Base-by-base conservation (phyloP, 2,113 vertebrate genomes). In the Gobio gobio region DNA sequence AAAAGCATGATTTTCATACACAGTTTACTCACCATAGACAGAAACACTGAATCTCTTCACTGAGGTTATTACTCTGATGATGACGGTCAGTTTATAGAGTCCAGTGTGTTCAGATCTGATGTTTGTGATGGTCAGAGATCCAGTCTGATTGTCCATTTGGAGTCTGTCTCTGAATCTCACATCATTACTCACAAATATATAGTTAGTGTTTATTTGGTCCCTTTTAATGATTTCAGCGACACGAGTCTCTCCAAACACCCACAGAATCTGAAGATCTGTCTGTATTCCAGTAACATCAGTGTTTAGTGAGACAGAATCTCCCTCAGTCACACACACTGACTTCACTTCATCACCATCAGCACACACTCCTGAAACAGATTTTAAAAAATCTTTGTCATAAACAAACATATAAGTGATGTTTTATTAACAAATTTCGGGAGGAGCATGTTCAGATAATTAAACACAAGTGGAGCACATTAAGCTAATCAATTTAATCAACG, bases 111-210 rank as follows among this genome's bases (percentile, higher is more conserved):
- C 58, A 63, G n/a, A 16, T 43, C 13, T 79, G 54, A 59, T 59
- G 76, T 59, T 78, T 9, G 4, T 78, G 54, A 78, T 43, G 76
- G 5, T 78, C 51, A 78, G 76, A 59, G 54, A 59, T 78, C 76
- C 76, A 26, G 54, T 79, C 4, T 40, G 13, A 61, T 26, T 45
- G 24, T 80, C 4, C 59, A 80, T 1, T 24, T 13, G n/a, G 3
- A 80, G 16, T 36, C 0, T 56, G 49, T 56, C 47, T 77, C 26
- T 77, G 49, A 77, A 77, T 24, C 0, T 24, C 1, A 6, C 76
- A 9, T 24, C 22, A n/a, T 59, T 43, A 78, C 20, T 43, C 5
- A 78, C 20, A 61, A 13, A 59, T 4, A 43, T 0, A 4, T 1
- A 4, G 33, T 40, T 5, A 40, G 36, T 36, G 36, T 59, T 59